Percentiles rank a stretch among this genome's conserved stretches.
Conservation (phyloP, 2,888 invertebrate species). For the Caenorhabditis sp. region DNA sequence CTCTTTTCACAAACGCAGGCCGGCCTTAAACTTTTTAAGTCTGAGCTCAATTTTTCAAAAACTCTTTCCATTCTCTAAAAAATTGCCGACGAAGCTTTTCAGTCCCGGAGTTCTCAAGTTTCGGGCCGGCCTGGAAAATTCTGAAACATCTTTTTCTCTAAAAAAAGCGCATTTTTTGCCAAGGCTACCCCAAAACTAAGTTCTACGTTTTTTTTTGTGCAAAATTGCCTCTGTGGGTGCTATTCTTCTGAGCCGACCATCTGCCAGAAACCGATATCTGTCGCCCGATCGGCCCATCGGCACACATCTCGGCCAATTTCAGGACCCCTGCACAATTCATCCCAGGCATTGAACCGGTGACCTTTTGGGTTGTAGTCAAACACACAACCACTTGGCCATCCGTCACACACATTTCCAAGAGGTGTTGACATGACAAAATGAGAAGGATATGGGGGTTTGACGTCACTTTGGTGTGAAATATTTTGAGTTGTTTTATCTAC, state of each 20-base stretch:
- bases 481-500: too few relatives aligned
- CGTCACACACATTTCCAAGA: not conserved
- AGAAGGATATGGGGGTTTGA: not conserved
- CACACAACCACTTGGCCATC: slow-evolving; percentile 20
- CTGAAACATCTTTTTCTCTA: not conserved
- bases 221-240: slow-evolving; percentile 50
- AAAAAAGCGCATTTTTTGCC: too few relatives aligned
- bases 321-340: slow-evolving; percentile 68
- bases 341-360: slow-evolving; percentile 44
- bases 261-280: slow-evolving; percentile 34
- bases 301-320: slow-evolving; percentile 66
- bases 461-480: too few relatives aligned
- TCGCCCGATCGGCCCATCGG: slow-evolving; percentile 35
- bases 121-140: too few relatives aligned
- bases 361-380: not conserved
- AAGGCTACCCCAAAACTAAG: too few relatives aligned
- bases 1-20: too few relatives aligned
- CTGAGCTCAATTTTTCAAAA: too few relatives aligned
- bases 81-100: too few relatives aligned
- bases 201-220: not conserved
- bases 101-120: too few relatives aligned
- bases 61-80: too few relatives aligned
- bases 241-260: slow-evolving; percentile 37
- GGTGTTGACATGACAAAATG: not conserved
- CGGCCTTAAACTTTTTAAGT: too few relatives aligned